Conservation (phyloP, 2,113 vertebrate genomes). For the Trogon surrucura region DNA sequence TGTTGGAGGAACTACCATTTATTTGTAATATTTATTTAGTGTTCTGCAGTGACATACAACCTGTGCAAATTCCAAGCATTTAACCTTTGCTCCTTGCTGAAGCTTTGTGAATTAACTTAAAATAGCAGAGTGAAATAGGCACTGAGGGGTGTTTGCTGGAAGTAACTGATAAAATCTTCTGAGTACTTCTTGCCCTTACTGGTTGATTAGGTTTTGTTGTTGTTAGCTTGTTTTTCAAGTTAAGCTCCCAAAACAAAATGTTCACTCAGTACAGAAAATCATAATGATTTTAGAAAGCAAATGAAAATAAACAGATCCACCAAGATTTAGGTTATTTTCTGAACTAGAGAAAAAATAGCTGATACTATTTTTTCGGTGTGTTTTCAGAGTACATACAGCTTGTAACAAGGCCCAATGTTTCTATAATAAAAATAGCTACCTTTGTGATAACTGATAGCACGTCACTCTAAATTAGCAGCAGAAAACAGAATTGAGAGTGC, state of each 20-base stretch:
- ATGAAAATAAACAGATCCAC: not conserved
- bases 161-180: slow-evolving; percentile 17
- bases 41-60: not conserved
- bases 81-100: slow-evolving; percentile 21
- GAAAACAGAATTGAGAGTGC: not conserved
- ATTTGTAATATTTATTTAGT: not conserved
- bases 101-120: slow-evolving; percentile 34
- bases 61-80: slow-evolving; percentile 36
- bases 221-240: slow-evolving; percentile 11
- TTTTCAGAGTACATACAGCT: not conserved
- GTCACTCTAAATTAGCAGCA: not conserved
- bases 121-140: slow-evolving; percentile 10
- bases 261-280: not conserved
- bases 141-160: not conserved
- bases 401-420: not conserved
- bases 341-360: not conserved
- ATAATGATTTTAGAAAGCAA: not conserved
- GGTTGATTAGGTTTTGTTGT: slow-evolving; percentile 34
- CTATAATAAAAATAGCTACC: not conserved
- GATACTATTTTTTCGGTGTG: not conserved
- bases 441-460: not conserved
- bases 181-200: slow-evolving; percentile 9
- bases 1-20: not conserved
- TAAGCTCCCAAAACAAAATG: not conserved
- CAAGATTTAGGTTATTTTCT: not conserved